These are phyloP conservation scores for Leptothorax acervorum DNA, from an alignment of 2,888 invertebrate genomes.

Conservation along the genomic window DNA sequence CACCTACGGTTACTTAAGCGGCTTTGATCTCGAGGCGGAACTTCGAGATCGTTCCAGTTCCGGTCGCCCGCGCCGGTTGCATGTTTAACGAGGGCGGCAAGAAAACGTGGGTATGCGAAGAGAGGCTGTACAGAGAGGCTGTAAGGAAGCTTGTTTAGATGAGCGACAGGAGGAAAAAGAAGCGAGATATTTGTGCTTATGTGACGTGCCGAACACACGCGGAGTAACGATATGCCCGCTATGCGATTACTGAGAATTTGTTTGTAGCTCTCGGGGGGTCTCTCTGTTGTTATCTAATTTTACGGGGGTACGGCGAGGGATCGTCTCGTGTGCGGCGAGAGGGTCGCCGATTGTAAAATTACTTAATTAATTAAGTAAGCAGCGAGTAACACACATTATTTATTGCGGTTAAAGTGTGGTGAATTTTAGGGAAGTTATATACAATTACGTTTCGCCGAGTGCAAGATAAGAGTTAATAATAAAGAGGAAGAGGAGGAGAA, in stretches of 20 bases:
- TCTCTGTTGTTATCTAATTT: slow-evolving; percentile 42
- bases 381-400: slow-evolving; percentile 72
- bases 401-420: slow-evolving; percentile 75
- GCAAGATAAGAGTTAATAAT: slow-evolving; percentile 49
- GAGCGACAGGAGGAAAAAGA: slow-evolving; percentile 1
- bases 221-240: slow-evolving; percentile 17
- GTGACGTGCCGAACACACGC: slow-evolving; percentile 29
- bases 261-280: slow-evolving; percentile 14
- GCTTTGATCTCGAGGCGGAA: slow-evolving; percentile 12
- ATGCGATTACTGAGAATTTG: slow-evolving; percentile 16
- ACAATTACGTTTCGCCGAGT: slow-evolving; percentile 71
- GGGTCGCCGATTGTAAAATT: slow-evolving; percentile 29
- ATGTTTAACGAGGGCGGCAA: neutral
- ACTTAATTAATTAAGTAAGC: slow-evolving; percentile 62
- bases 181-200: slow-evolving; percentile 48
- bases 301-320: slow-evolving; percentile 24
- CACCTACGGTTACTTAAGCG: neutral
- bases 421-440: slow-evolving; percentile 73
- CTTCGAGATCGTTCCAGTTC: slow-evolving; percentile 12
- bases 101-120: slow-evolving; percentile 29
- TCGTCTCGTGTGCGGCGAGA: slow-evolving; percentile 48
- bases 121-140: slow-evolving; percentile 49
- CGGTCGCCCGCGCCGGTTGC: neutral
- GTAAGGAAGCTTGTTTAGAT: slow-evolving; percentile 43
- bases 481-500: slow-evolving; percentile 19